Percentiles rank a stretch among this genome's conserved stretches.
phyloP scores from a whole-genome alignment of 2,797 vertebrate genomes.

The Amblyraja radiata region DNA sequence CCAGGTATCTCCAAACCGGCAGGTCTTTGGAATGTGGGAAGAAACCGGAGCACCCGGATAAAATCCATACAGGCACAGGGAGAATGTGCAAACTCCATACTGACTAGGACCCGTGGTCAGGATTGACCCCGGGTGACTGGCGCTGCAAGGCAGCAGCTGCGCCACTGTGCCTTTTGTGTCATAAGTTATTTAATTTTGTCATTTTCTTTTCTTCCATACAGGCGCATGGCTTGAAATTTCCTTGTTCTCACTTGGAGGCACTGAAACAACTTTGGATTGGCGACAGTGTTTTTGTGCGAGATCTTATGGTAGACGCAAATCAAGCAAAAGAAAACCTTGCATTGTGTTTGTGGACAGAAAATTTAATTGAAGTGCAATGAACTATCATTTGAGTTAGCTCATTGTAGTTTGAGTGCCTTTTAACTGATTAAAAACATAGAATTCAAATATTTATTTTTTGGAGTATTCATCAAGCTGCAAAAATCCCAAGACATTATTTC shows the following conservation, averaged over 20 bases:
- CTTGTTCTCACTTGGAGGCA: slow-evolving; percentile 65
- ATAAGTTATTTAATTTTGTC: background rate
- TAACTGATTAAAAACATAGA: background rate
- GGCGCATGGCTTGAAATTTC: slow-evolving; percentile 73
- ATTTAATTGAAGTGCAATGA: slow-evolving; percentile 53
- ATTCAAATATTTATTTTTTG: slow-evolving; percentile 12
- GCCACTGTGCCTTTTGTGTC: background rate
- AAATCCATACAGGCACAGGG: too few relatives aligned
- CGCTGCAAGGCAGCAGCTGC: too few relatives aligned
- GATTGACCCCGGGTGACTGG: too few relatives aligned
- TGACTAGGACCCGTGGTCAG: too few relatives aligned
- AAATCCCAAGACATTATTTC: background rate
- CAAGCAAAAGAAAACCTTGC: slow-evolving; percentile 65
- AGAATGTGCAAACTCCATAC: too few relatives aligned
- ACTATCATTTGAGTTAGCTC: background rate
- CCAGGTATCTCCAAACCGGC: too few relatives aligned
- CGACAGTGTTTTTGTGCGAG: slow-evolving; percentile 50
- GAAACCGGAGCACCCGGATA: too few relatives aligned
- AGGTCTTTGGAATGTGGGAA: too few relatives aligned
- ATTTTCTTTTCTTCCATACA: slow-evolving; percentile 38
- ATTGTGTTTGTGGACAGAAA: slow-evolving; percentile 66
- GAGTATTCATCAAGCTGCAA: background rate
- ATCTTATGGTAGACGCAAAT: slow-evolving; percentile 55
- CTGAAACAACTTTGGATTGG: slow-evolving; percentile 67
- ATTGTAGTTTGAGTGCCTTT: slow-evolving; percentile 21